Evolutionary conservation across 2,797 vertebrate species (phyloP), one percentile per base, ranked within the genome.

Genomic region (Tenualosa ilisha): DNA sequence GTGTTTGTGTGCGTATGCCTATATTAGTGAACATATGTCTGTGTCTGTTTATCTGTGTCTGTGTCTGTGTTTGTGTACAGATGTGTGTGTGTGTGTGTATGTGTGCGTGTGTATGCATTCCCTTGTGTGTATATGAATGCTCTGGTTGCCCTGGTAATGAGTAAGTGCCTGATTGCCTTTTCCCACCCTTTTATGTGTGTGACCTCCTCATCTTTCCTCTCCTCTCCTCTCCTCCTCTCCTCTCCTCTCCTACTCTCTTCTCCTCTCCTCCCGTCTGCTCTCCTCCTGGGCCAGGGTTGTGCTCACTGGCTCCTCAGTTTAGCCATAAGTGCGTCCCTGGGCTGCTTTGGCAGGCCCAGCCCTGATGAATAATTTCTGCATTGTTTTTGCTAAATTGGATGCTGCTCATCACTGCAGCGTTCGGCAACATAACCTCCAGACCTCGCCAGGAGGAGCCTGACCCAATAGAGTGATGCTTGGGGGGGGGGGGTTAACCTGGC

Each of bases 341-440:
- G 92, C 92, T 95, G 90, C 94, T 93, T 94, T 94, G 93, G 92
- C 92, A 92, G 86, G 88, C 91, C 89, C 90, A 91, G 91, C 82
- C 86, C 87, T 93, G 91, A 94, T 95, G 89, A 96, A 95, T 95
- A 87, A 95, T 95, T 95, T 92, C 92, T 94, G 89, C 87, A 94
- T 94, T 94, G 92, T 95, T 95, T 95, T 94, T 94, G 92, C 93
- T 93, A 92, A 93, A 94, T 93, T 93, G 91, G 94, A 93, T 93
- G 92, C 89, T 89, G 72, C 40, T 79, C 72, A 17, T 79, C 72
- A 46, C 72, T 79, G 89, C 86, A 83, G 88, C 88, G 86, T 88
- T 86, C 63, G 17, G 59, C 50, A 81, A 68, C 79, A 72, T 85
- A 53, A 81, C 84, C 86, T 24, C 40, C 49, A 17, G 87, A 87